Base-by-base conservation (phyloP, 2,888 invertebrate genomes). In the Morpho achilles region DNA sequence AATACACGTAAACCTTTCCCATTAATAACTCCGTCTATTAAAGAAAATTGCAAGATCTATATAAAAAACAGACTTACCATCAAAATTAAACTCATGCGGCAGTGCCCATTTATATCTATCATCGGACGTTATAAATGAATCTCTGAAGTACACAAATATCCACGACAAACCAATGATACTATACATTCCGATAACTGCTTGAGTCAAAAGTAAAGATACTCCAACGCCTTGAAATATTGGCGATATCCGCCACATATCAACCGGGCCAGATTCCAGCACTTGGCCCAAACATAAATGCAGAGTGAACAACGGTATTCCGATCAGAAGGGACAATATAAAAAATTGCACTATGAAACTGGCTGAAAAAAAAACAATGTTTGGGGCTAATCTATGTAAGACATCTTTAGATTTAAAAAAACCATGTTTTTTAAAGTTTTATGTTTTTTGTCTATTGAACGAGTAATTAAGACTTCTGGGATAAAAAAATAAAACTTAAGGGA, bases 211-310 rank as follows among this genome's bases (percentile, higher is more conserved):
- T 67, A 97, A 82, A 0, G 97, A 94, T 54, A 97, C 94, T 16
- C 97, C 97, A 22, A 97, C 95, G 3, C 98, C 97, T 88, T 96
- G 95, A 79, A 97, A 97, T 69, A 97, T 93, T 0, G 98, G 98
- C 56, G 97, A 97, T 72, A 97, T 97, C 73, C 93, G 93, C 97
- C 97, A 98, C 97, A 97, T 97, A 71, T 97, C 96, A 61, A 97
- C 93, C 1, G 96, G 95, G 0, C 97, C 97, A 0, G 96, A 93
- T 50, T 94, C 94, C 60, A 97, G 87, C 69, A 96, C 95, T 80
- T 97, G 96, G 2, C 98, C 97, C 69, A 97, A 88, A 69, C 96
- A 95, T 80, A 96, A 92, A 81, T 97, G 96, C 53, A 97, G 91
- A 58, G 96, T 96, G 72, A 97, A 93, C 66, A 97, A 81, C 7